Evolutionary conservation across 2,797 vertebrate genomes (phyloP).

Genomic region (Bucorvus abyssinicus): DNA sequence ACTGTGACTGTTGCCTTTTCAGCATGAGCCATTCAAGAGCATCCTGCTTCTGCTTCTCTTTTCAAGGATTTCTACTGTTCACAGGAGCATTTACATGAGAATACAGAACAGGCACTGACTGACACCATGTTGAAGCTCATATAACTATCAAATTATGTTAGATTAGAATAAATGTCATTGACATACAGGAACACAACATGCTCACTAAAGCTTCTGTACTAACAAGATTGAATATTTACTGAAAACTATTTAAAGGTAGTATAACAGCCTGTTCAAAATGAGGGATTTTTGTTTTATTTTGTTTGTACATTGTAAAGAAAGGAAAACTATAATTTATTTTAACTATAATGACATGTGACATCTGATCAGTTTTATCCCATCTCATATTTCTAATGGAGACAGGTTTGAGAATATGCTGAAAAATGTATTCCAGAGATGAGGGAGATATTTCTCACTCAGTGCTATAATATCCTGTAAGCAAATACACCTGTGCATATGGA

Average conservation of each 20-base stretch:
- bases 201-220: background rate
- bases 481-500: background rate
- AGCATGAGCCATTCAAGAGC: background rate
- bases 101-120: conserved; percentile 29
- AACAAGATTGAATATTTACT: conserved; percentile 2
- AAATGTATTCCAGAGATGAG: background rate
- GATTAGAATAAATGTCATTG: conserved; percentile 32
- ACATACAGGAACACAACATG: background rate
- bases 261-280: background rate
- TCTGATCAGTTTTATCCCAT: background rate
- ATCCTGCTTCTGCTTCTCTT: background rate
- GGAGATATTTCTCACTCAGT: background rate
- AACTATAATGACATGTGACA: background rate
- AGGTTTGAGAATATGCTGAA: background rate
- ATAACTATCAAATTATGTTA: conserved; percentile 25
- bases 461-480: background rate
- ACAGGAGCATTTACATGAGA: conserved; percentile 49
- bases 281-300: background rate
- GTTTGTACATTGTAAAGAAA: background rate
- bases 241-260: background rate
- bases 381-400: background rate
- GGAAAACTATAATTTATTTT: background rate
- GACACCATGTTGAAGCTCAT: conserved; percentile 20
- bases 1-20: background rate
- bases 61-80: conserved; percentile 6